phyloP scores from a whole-genome alignment of 92 coral and sea anemone genomes.

The Epizoanthus stellaris region DNA sequence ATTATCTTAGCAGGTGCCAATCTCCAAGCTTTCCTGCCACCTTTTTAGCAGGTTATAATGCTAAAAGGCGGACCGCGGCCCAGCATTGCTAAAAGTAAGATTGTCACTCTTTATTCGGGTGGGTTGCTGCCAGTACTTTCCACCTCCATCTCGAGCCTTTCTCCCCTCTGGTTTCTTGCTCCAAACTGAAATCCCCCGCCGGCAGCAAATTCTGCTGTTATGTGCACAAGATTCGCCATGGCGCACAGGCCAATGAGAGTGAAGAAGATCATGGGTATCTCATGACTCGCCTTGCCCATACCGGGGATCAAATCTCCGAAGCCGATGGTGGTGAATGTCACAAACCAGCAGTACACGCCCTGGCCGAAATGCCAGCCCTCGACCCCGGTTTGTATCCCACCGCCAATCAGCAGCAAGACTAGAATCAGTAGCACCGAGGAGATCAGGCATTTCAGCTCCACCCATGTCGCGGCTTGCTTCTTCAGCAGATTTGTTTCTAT shows the following conservation, averaged over 20 bases:
- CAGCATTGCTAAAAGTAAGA: too few relatives aligned
- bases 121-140: background rate
- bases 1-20: too few relatives aligned
- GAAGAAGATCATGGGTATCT: conserved; percentile 35
- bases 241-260: conserved; percentile 26
- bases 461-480: background rate
- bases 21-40: too few relatives aligned
- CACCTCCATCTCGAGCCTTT: background rate
- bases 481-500: conserved; percentile 8
- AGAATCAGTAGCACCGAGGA: conserved; percentile 9
- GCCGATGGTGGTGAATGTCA: conserved; percentile 28
- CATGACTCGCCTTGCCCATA: background rate
- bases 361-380: conserved; percentile 22
- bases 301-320: conserved; percentile 30
- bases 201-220: background rate
- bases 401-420: conserved; percentile 20
- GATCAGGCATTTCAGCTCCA: conserved; percentile 21
- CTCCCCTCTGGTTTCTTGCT: background rate
- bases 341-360: conserved; percentile 34
- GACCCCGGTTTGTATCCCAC: conserved; percentile 5
- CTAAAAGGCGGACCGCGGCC: too few relatives aligned
- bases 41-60: too few relatives aligned
- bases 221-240: conserved; percentile 25
- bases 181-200: conserved; percentile 18
- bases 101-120: too few relatives aligned